Evolutionary conservation across 2,797 vertebrate genomes (phyloP).

Genomic region (Sebastes alutus): DNA sequence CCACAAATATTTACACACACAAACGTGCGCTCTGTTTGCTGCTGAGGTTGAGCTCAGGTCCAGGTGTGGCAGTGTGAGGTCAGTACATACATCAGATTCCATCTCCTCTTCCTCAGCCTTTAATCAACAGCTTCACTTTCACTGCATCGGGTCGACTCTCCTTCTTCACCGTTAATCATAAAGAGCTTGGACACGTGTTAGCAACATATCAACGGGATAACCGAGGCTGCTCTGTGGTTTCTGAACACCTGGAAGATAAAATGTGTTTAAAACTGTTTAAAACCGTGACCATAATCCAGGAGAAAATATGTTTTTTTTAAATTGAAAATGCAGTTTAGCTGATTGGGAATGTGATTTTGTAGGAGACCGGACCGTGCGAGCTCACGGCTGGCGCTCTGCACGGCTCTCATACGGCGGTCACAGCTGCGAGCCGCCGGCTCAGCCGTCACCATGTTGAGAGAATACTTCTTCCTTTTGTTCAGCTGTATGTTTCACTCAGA

Average conservation of each 20-base stretch:
- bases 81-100: conserved; percentile 27
- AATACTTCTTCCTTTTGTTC: no score
- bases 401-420: no score
- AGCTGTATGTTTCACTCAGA: no score
- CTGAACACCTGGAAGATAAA: neutral
- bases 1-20: conserved; percentile 10
- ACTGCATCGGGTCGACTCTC: neutral
- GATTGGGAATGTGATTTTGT: no score
- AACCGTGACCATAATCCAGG: no score
- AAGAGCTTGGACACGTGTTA: neutral
- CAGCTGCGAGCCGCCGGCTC: no score
- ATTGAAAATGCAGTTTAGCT: no score
- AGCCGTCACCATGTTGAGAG: no score
- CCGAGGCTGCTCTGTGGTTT: neutral
- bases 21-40: neutral
- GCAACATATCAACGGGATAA: neutral
- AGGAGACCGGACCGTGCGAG: fast-evolving
- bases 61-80: conserved; percentile 43
- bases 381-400: no score
- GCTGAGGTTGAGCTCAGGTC: neutral
- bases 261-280: no score
- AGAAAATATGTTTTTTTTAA: no score
- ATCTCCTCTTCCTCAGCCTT: conserved; percentile 5
- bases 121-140: conserved; percentile 12
- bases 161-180: neutral